phyloP scores from a whole-genome alignment of 2,888 invertebrate genomes.

The Norana najaformis region DNA sequence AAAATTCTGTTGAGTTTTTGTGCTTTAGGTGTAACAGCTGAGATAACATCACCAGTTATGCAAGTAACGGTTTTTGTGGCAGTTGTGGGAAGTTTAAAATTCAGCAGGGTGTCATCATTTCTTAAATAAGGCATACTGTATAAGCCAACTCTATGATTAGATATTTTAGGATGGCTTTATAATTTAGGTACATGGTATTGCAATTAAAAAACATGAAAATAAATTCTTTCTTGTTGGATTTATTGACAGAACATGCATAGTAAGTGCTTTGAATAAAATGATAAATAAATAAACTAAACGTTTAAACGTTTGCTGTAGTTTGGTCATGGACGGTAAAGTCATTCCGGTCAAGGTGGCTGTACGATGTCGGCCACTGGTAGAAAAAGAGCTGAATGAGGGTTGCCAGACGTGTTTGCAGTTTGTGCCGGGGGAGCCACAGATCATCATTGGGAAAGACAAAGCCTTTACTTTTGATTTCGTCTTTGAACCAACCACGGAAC shows the following conservation, averaged over 20 bases:
- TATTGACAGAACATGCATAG: too few relatives aligned
- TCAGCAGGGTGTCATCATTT: not conserved
- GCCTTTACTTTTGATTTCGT: conserved; percentile 85
- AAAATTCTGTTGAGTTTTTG: not conserved
- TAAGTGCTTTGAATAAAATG: too few relatives aligned
- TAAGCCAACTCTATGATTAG: too few relatives aligned
- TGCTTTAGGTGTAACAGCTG: not conserved
- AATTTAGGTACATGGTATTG: too few relatives aligned
- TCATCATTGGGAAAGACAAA: conserved; percentile 72
- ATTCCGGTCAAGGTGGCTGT: conserved; percentile 76
- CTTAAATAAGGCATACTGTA: not conserved
- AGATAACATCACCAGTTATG: not conserved
- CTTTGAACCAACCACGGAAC: conserved; percentile 72
- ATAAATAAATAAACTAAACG: too few relatives aligned
- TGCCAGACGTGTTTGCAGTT: conserved; percentile 56
- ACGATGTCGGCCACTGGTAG: conserved; percentile 78
- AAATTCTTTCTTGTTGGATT: too few relatives aligned
- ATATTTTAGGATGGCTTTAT: too few relatives aligned
- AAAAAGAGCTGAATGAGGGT: conserved; percentile 74
- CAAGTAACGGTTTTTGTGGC: not conserved
- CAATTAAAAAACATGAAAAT: too few relatives aligned
- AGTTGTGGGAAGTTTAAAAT: not conserved
- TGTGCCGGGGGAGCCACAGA: conserved; percentile 57
- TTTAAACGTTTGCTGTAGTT: not conserved
- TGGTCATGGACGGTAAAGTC: conserved; percentile 40